Evolutionary conservation across 2,888 invertebrate species (phyloP), one percentile per base, ranked within the genome.

Genomic region (Leptopilina myrica): DNA sequence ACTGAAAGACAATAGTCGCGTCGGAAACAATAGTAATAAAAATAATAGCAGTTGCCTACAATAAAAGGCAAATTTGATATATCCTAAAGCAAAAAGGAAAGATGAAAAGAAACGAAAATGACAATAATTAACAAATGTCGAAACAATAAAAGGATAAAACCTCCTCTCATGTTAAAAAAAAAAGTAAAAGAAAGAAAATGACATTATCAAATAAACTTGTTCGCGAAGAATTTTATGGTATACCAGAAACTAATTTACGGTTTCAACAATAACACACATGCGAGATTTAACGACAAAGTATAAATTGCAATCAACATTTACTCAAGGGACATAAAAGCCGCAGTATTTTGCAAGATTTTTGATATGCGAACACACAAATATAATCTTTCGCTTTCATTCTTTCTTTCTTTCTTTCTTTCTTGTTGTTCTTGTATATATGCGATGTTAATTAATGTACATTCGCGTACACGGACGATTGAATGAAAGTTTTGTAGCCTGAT

Each of bases 271-370:
- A 62, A 62, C 62, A 62, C 9, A n/a, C 62, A 62, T 65, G 33
- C 43, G 40, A 65, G 43, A 43, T 43, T 65, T 65, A n/a, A 33
- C 33, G 65, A 65, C 7, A 40, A 53, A 49, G 69, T 69, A 73
- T 73, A 73, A 73, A 73, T 73, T 73, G 33, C n/a, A 73, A 73
- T 73, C 56, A 73, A 56, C 26, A 73, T 56, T 26, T 73, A 53
- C 53, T 69, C 26, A 26, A 49, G 53, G 12, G 26, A 20, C 15
- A 15, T 59, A 59, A 46, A 67, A 67, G 15, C 67, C 43, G 43
- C 43, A 67, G 15, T 2, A 67, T 20, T 49, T 67, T 46, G 20
- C 67, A 67, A 67, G 49, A 67, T 46, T 67, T 67, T 46, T 49
- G 15, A 46, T 20, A 67, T 15, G 20, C 11, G n/a, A 33, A 33